Evolutionary conservation across 2,113 vertebrate genomes (phyloP), one percentile per base, ranked within the genome.

Genomic region (Psittacara wagleri): DNA sequence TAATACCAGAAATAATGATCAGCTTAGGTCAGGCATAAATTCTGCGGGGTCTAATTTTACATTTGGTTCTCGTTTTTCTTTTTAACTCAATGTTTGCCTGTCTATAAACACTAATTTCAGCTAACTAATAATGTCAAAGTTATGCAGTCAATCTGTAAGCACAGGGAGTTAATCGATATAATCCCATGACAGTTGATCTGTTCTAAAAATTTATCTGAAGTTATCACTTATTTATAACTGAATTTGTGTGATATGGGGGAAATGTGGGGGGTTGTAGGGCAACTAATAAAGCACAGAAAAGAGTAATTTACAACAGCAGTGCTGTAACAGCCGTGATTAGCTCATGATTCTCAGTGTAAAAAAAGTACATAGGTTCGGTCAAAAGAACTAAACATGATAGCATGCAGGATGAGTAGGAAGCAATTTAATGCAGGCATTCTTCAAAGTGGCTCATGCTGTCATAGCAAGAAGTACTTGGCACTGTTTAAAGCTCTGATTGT

Each of bases 251-350:
- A 35, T 35, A 24, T 10, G 35, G 22, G 20, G 57, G 57, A 22
- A 59, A n/a, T 35, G 33, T 35, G 57, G 6, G 6, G 10, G 33
- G 13, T 24, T 24, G 2, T 7, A 5, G 0, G 16, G 0, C 5
- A 51, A 28, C 13, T 13, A 80, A 23, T 69, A 62, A 73, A 62
- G 13, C 28, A 80, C 13, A 59, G 44, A 55, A 74, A 33, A 48
- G 15, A 1, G 6, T 73, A 22, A 31, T 18, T 67, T 72, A 44
- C 4, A 75, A 33, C 7, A 59, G 57, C 7, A 11, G 18, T 66
- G 43, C 41, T 82, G 27, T 15, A 6, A 14, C 11, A 24, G 4
- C 43, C 55, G 28, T 41, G 55, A 31, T 31, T 31, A 74, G 20
- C 5, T 86, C 18, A 22, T 8, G 6, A 24, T 14, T 76, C n/a